Conservation (phyloP, 2,888 invertebrate genomes). For the Anthophora plumipes region DNA sequence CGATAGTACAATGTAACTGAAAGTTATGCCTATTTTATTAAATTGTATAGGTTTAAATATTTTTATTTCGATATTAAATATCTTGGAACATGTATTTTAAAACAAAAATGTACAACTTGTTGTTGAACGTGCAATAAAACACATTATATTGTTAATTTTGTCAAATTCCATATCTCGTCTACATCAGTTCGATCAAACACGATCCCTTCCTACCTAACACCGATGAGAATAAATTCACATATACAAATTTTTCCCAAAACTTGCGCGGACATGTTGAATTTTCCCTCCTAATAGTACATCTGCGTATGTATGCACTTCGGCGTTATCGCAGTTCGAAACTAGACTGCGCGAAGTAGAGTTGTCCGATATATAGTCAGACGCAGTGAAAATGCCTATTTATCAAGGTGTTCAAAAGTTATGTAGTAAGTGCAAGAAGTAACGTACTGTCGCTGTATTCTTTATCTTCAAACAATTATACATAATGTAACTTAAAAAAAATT, state of each 20-base stretch:
- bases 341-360: conserved; percentile 36
- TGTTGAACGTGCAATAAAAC: conserved; percentile 33
- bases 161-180: background rate
- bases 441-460: background rate
- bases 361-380: conserved; percentile 42
- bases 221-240: background rate
- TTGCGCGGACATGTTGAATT: no score
- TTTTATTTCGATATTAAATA: conserved; percentile 14
- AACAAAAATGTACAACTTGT: background rate
- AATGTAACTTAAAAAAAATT: no score
- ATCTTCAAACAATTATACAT: background rate
- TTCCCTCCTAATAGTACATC: background rate
- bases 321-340: background rate
- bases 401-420: background rate
- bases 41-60: conserved; percentile 37
- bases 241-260: background rate
- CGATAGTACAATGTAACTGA: conserved; percentile 30
- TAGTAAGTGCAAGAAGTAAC: background rate
- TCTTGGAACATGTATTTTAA: conserved; percentile 10
- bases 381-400: background rate
- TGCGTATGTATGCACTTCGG: background rate
- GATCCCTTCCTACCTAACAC: background rate
- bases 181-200: background rate
- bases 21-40: conserved; percentile 53
- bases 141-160: conserved; percentile 5